phyloP scores from a whole-genome alignment of 2,797 vertebrate species.

The Xenops minutus region DNA sequence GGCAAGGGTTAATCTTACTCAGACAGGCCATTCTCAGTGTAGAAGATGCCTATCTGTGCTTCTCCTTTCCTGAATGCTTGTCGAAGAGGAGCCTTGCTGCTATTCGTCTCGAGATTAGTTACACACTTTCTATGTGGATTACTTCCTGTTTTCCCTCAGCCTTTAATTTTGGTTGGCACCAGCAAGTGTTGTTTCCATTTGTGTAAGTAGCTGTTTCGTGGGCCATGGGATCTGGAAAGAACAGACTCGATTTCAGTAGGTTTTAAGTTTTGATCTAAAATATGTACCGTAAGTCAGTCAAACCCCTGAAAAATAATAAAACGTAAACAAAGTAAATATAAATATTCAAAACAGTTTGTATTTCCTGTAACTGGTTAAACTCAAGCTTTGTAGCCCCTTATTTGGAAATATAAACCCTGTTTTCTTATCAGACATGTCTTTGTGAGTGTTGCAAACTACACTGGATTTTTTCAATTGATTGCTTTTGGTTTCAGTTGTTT shows the following conservation, averaged over 20 bases:
- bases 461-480: slow-evolving; percentile 4
- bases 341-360: background rate
- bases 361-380: background rate
- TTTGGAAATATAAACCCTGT: background rate
- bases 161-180: slow-evolving; percentile 33
- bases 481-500: slow-evolving; percentile 7
- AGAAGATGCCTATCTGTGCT: slow-evolving; percentile 30
- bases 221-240: background rate
- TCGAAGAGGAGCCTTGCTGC: slow-evolving; percentile 7
- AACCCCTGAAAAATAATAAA: background rate
- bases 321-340: background rate
- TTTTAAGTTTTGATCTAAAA: background rate
- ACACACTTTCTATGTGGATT: slow-evolving; percentile 28
- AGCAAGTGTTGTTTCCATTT: slow-evolving; percentile 14
- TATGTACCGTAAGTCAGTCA: background rate
- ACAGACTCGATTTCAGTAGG: fast-evolving
- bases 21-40: slow-evolving; percentile 23
- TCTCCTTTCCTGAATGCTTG: slow-evolving; percentile 6
- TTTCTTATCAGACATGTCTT: background rate
- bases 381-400: background rate
- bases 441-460: background rate
- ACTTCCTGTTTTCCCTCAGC: slow-evolving; percentile 30
- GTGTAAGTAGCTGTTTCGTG: background rate
- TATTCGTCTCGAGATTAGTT: slow-evolving; percentile 27
- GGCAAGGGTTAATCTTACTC: slow-evolving; percentile 48